Percentiles rank a stretch among this genome's conserved stretches.
Evolutionary conservation across 2,113 vertebrate species (phyloP).

Genomic region (Sinosuthora webbiana): DNA sequence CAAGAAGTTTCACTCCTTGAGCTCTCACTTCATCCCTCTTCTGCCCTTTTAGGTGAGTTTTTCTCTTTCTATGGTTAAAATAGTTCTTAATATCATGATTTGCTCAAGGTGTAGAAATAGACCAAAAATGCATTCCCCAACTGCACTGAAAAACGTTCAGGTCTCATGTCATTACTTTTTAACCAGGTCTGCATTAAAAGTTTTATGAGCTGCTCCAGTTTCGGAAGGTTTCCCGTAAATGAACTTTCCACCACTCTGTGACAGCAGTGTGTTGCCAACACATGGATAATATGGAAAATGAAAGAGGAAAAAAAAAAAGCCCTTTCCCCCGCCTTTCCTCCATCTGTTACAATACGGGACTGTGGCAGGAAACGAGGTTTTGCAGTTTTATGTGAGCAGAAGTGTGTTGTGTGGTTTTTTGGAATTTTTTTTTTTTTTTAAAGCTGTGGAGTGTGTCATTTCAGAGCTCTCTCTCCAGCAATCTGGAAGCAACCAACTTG

Average conservation of each 20-base stretch:
- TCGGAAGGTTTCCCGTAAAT: slow-evolving; percentile 68
- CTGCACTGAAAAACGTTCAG: neutral
- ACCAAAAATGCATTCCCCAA: neutral
- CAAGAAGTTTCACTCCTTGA: neutral
- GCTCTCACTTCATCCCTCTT: neutral
- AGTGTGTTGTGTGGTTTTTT: slow-evolving; percentile 6
- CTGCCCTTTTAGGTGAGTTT: neutral
- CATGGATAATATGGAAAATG: slow-evolving; percentile 65
- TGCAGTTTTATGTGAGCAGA: slow-evolving; percentile 56
- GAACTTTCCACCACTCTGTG: slow-evolving; percentile 62
- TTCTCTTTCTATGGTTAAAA: neutral
- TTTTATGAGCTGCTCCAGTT: slow-evolving; percentile 62
- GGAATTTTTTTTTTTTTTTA: neutral
- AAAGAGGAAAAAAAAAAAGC: neutral
- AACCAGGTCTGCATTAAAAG: slow-evolving; percentile 56
- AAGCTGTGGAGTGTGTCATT: slow-evolving; percentile 37
- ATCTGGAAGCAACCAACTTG: slow-evolving; percentile 50
- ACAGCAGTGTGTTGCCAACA: slow-evolving; percentile 43
- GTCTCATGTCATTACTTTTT: slow-evolving; percentile 58
- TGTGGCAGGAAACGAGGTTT: slow-evolving; percentile 66
- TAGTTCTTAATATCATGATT: neutral
- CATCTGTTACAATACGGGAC: slow-evolving; percentile 55
- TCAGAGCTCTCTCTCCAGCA: slow-evolving; percentile 50
- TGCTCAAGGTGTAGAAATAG: slow-evolving; percentile 1
- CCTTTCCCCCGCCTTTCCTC: neutral